Conservation (phyloP, 2,888 invertebrate species). For the Cheiracanthium punctorium region DNA sequence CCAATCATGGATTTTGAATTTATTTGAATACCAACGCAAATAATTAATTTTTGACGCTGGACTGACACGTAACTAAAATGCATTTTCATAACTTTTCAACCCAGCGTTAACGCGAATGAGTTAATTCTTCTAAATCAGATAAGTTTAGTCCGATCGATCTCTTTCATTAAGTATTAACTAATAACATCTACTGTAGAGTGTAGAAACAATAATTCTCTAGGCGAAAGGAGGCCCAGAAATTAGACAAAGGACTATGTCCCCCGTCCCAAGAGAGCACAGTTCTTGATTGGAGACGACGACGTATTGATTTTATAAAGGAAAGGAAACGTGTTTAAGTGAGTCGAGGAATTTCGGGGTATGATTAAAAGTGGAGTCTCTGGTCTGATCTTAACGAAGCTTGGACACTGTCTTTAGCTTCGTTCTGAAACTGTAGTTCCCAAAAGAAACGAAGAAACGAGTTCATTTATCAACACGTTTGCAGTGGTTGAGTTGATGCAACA, state of each 20-base stretch:
- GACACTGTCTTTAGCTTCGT: not conserved
- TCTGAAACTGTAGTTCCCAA: not conserved
- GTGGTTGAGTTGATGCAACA: too few relatives aligned
- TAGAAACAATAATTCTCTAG: not conserved
- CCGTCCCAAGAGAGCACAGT: not conserved
- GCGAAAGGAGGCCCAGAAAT: not conserved
- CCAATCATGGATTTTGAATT: too few relatives aligned
- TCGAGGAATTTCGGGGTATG: not conserved
- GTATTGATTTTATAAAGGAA: conserved; percentile 63
- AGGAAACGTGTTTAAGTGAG: conserved; percentile 48
- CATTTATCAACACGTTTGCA: too few relatives aligned
- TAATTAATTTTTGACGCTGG: too few relatives aligned
- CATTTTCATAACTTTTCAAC: not conserved
- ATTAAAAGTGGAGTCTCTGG: not conserved
- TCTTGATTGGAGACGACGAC: conserved; percentile 49
- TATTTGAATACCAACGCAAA: too few relatives aligned
- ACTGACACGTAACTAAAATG: not conserved
- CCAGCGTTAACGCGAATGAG: not conserved
- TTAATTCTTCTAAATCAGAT: not conserved
- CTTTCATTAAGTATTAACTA: conserved; percentile 2
- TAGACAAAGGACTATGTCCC: not conserved
- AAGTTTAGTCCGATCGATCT: not conserved
- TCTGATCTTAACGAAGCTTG: not conserved
- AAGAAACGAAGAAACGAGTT: too few relatives aligned
- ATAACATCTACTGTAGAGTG: not conserved